Evolutionary conservation across 2,113 vertebrate genomes (phyloP).

Genomic region (Menidia beryllina): DNA sequence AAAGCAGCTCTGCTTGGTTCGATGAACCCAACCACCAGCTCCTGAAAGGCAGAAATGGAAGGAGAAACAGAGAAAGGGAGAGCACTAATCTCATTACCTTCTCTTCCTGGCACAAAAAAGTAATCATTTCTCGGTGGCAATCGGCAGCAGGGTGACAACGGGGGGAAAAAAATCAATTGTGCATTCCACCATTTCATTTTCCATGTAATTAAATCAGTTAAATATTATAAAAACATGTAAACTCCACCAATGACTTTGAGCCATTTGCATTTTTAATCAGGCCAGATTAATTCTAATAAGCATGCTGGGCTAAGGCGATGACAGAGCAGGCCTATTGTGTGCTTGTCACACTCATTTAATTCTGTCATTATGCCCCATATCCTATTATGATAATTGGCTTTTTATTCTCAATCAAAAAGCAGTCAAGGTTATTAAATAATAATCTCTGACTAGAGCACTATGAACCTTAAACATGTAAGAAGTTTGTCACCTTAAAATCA

Average conservation of each 20-base stretch:
- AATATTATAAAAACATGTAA: conserved; percentile 82
- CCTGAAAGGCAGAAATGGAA: conserved; percentile 58
- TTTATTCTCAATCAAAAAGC: conserved; percentile 79
- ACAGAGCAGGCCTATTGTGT: conserved; percentile 74
- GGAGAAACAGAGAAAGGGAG: conserved; percentile 45
- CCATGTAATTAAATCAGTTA: conserved; percentile 84
- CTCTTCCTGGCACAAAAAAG: conserved; percentile 68
- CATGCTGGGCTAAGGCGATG: conserved; percentile 76
- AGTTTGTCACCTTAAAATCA: conserved; percentile 52
- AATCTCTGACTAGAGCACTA: conserved; percentile 73
- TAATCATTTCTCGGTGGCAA: conserved; percentile 71
- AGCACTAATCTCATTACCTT: conserved; percentile 78
- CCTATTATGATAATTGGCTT: conserved; percentile 81
- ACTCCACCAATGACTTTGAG: conserved; percentile 78
- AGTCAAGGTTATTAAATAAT: conserved; percentile 76
- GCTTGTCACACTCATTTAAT: conserved; percentile 81
- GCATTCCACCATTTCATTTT: conserved; percentile 77
- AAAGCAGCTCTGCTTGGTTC: conserved; percentile 64
- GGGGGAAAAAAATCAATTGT: conserved; percentile 56
- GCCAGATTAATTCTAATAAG: conserved; percentile 81
- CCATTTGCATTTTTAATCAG: conserved; percentile 85
- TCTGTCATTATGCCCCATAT: conserved; percentile 78
- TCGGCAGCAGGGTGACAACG: conserved; percentile 36
- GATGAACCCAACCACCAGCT: conserved; percentile 62
- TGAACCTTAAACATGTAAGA: conserved; percentile 66